These are phyloP conservation scores for Lithophane ornitopus DNA, from an alignment of 2,888 invertebrate species.

Conservation along the genomic window DNA sequence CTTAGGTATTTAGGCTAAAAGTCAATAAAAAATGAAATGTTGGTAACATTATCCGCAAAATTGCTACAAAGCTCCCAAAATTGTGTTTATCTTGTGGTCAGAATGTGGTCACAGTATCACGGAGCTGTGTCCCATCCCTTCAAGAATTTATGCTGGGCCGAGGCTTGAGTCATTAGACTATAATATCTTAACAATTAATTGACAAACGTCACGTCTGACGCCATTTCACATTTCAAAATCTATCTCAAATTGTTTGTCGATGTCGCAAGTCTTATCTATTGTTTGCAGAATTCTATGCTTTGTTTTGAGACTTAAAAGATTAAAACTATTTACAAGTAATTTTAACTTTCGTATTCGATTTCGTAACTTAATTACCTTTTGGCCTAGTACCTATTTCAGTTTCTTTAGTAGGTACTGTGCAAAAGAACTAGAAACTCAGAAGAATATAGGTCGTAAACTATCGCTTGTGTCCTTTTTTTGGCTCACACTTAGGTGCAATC, in stretches of 20 bases:
- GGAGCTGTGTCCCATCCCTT: background rate
- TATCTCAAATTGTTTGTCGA: constrained; percentile 32
- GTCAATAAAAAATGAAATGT: background rate
- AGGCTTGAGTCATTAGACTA: constrained; percentile 35
- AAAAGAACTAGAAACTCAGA: background rate
- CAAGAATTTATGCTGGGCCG: constrained; percentile 28
- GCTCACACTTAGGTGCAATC: background rate
- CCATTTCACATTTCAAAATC: constrained; percentile 45
- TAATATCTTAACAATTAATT: constrained; percentile 58
- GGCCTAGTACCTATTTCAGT: constrained; percentile 1
- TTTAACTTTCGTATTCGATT: constrained; percentile 27
- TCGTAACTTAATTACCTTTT: constrained; percentile 34
- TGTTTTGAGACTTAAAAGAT: constrained; percentile 34
- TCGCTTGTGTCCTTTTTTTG: background rate
- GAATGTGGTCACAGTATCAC: background rate
- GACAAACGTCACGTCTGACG: constrained; percentile 43
- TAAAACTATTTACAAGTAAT: constrained; percentile 45
- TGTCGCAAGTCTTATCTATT: constrained; percentile 42
- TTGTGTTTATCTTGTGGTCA: background rate
- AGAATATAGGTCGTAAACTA: background rate
- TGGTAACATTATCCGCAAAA: background rate
- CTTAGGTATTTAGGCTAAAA: background rate
- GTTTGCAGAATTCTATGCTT: constrained; percentile 36
- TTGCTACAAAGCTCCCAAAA: background rate
- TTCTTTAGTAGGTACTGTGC: background rate